Evolutionary conservation across 2,797 vertebrate genomes (phyloP), one percentile per base, ranked within the genome.

Genomic region (Cossypha niveicapilla): DNA sequence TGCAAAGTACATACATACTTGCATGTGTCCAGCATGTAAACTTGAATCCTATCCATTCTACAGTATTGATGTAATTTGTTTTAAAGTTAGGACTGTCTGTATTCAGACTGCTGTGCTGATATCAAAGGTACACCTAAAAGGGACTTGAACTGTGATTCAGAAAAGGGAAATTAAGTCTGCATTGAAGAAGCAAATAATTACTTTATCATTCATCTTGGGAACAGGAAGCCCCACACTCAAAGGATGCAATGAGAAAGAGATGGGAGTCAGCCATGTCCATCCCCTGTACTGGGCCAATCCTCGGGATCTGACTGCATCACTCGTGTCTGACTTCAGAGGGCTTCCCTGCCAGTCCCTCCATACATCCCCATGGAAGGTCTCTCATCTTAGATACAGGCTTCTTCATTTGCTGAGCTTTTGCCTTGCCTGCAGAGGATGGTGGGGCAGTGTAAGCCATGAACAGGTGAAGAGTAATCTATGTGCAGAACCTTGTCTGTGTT

Each of bases 141-240:
- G 62, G 37, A 94, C 75, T 91, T 90, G 87, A 95, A 87, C 89
- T 94, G 79, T 92, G 93, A 96, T 89, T 41, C 66, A 87, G 81
- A 86, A 93, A 96, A 90, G 73, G 91, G 71, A 96, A 92, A 93
- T 77, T 75, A 93, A 79, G 86, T 90, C 71, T 88, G 85, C 94
- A 51, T 54, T 56, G 63, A 74, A 65, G 70, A 93, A 89, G 32
- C 1, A 17, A 68, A 32, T 56, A 72, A 75, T 32, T 57, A 28
- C 34, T 67, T 72, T 15, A 56, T 73, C 30, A 10, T 74, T 94
- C 2, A 0, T 27, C 42, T 65, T 76, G 79, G 53, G 71, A 76
- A 50, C 14, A 37, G 78, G 30, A 84, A 86, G 61, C 27, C 30
- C 41, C 28, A 5, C 0, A 4, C n/a, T 56, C 37, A 19, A n/a